Conservation (phyloP, 2,888 invertebrate genomes). For the Neria commutata region DNA sequence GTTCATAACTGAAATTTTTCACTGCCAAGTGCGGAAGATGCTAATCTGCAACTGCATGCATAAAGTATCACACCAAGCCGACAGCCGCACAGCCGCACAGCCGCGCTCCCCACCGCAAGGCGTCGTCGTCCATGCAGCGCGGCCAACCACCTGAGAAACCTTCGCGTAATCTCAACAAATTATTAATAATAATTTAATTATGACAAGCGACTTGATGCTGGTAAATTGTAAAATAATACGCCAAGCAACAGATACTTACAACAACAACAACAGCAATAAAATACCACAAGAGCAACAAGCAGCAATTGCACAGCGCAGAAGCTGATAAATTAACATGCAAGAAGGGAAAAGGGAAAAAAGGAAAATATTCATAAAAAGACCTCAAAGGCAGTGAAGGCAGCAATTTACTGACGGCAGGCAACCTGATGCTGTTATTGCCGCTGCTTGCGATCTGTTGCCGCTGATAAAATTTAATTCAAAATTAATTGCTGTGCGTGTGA, state of each 20-base stretch:
- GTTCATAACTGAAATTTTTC: constrained; percentile 24
- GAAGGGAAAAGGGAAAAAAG: background rate
- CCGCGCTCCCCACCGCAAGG: background rate
- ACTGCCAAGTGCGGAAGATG: constrained; percentile 30
- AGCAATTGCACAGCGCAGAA: too few species aligned
- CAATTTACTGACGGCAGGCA: background rate
- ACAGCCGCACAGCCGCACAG: background rate
- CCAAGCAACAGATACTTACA: too few species aligned
- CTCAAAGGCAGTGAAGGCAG: background rate
- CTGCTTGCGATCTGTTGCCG: background rate
- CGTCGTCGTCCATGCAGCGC: background rate
- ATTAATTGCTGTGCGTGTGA: constrained; percentile 10
- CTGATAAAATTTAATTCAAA: constrained; percentile 9
- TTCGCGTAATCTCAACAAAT: constrained; percentile 36
- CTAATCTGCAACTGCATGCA: background rate
- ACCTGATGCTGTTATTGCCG: background rate
- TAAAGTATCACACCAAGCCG: background rate
- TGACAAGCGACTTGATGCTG: constrained; percentile 36
- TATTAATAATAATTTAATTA: constrained; percentile 44
- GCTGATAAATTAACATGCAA: background rate
- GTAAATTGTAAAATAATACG: constrained; percentile 10
- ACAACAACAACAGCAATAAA: too few species aligned
- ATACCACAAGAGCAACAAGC: background rate
- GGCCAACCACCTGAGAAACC: constrained; percentile 24
- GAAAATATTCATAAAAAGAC: background rate